A percentile compares a stretch with the other conserved stretches of the same genome.
Conservation (phyloP, 1,140 invertebrate species). For the Orius insidiosus region DNA sequence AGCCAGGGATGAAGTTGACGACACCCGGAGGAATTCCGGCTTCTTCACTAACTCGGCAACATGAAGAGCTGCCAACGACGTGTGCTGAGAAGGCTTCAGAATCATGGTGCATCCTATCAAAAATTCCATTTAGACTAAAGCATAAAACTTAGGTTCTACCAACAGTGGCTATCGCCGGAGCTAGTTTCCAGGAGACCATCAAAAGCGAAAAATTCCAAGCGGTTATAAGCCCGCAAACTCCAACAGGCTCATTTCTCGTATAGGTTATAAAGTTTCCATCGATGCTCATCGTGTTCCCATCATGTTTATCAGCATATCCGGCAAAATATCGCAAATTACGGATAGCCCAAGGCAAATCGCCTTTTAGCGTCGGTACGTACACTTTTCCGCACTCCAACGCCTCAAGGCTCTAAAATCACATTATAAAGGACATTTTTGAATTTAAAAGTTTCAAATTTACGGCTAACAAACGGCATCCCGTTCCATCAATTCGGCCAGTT, state of each 20-base stretch:
- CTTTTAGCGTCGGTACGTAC: background rate
- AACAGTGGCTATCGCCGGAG: slow-evolving; percentile 65
- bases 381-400: slow-evolving; percentile 78
- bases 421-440: too few relatives aligned
- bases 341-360: slow-evolving; percentile 1
- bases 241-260: slow-evolving; percentile 88
- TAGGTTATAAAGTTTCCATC: slow-evolving; percentile 44
- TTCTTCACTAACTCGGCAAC: slow-evolving; percentile 67
- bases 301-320: slow-evolving; percentile 81
- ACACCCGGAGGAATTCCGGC: slow-evolving; percentile 76
- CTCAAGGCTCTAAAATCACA: slow-evolving; percentile 41
- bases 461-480: slow-evolving; percentile 51
- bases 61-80: slow-evolving; percentile 81
- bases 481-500: slow-evolving; percentile 61
- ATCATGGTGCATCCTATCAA: slow-evolving; percentile 64
- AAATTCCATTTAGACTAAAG: background rate
- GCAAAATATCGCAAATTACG: slow-evolving; percentile 55
- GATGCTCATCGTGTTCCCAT: slow-evolving; percentile 71
- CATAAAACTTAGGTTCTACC: too few relatives aligned
- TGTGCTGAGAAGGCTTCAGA: slow-evolving; percentile 92
- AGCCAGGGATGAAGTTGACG: slow-evolving; percentile 78
- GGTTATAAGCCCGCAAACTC: slow-evolving; percentile 85
- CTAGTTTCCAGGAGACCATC: slow-evolving; percentile 98
- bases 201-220: slow-evolving; percentile 97
- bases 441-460: slow-evolving; percentile 5